A percentile compares a stretch with the other conserved stretches of the same genome.
Evolutionary conservation across 2,113 vertebrate genomes (phyloP).

Genomic region (Zosterops lateralis): DNA sequence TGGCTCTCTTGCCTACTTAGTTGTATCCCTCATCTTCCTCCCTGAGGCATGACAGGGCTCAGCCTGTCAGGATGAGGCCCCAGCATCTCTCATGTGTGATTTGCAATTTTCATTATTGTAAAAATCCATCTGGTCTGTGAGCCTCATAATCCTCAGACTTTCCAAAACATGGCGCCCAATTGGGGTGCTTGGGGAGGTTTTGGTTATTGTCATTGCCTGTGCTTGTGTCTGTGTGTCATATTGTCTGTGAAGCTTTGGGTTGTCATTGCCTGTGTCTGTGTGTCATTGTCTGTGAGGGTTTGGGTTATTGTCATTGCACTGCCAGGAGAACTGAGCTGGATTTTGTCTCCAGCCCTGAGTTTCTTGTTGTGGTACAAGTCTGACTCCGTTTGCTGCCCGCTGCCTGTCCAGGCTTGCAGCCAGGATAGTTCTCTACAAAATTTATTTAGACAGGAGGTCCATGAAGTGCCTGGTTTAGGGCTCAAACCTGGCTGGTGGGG

Average conservation of each 20-base stretch:
- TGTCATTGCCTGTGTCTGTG: not conserved
- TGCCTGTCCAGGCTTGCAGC: not conserved
- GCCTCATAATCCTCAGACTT: not conserved
- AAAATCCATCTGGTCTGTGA: not conserved
- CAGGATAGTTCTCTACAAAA: not conserved
- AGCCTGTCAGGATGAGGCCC: not conserved
- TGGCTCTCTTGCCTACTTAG: not conserved
- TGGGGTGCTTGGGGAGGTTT: not conserved
- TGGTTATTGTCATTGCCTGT: too few species aligned
- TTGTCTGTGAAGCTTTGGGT: not conserved
- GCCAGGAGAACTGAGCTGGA: not conserved
- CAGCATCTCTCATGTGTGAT: not conserved
- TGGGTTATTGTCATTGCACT: not conserved
- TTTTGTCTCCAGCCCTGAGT: not conserved
- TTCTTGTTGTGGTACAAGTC: not conserved
- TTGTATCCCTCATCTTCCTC: not conserved
- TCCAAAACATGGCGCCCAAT: rapidly evolving
- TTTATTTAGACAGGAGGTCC: rapidly evolving
- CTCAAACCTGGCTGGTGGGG: rapidly evolving
- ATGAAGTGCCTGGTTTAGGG: not conserved
- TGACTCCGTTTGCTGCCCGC: rapidly evolving
- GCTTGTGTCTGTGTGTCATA: too few species aligned
- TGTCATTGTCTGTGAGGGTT: not conserved
- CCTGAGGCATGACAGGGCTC: not conserved
- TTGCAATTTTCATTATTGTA: not conserved